These are phyloP conservation scores for Hirtodrosophila trivittata DNA, from an alignment of 2,888 invertebrate species.

Conservation along the genomic window DNA sequence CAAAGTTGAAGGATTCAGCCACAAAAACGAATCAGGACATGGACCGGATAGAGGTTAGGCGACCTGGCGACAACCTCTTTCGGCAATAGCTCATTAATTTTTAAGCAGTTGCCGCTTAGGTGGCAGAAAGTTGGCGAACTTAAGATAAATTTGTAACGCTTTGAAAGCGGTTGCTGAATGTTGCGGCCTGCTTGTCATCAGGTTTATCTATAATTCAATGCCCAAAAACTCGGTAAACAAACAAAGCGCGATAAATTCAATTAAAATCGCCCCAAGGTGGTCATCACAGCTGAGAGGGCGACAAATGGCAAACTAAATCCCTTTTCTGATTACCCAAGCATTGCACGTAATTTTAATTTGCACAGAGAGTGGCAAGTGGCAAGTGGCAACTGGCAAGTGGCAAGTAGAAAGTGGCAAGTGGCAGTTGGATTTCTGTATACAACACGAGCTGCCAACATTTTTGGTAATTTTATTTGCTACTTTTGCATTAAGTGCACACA, in stretches of 20 bases:
- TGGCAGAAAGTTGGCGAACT: conserved; percentile 55
- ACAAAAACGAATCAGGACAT: too few relatives aligned
- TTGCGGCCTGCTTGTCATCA: conserved; percentile 50
- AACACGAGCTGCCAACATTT: conserved; percentile 23
- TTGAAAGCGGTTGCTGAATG: conserved; percentile 31
- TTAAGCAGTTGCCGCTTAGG: conserved; percentile 49
- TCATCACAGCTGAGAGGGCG: conserved; percentile 9
- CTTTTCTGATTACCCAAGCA: conserved; percentile 57
- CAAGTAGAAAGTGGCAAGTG: conserved; percentile 4
- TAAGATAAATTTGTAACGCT: conserved; percentile 49
- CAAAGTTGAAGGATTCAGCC: too few relatives aligned
- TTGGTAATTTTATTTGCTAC: conserved; percentile 64
- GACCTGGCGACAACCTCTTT: conserved; percentile 21
- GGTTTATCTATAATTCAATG: conserved; percentile 63
- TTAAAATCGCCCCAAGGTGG: conserved; percentile 61
- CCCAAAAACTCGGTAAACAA: conserved; percentile 26
- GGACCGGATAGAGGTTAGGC: neutral
- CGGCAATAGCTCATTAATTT: conserved; percentile 58
- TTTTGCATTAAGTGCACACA: conserved; percentile 70
- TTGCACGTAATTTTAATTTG: conserved; percentile 65
- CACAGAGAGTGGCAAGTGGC: conserved; percentile 21
- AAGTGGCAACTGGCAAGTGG: conserved; percentile 13
- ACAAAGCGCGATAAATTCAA: conserved; percentile 65
- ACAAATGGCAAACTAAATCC: conserved; percentile 54
- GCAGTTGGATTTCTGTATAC: conserved; percentile 2